phyloP scores from a whole-genome alignment of 2,797 vertebrate genomes.

The Lepus oiostolus region DNA sequence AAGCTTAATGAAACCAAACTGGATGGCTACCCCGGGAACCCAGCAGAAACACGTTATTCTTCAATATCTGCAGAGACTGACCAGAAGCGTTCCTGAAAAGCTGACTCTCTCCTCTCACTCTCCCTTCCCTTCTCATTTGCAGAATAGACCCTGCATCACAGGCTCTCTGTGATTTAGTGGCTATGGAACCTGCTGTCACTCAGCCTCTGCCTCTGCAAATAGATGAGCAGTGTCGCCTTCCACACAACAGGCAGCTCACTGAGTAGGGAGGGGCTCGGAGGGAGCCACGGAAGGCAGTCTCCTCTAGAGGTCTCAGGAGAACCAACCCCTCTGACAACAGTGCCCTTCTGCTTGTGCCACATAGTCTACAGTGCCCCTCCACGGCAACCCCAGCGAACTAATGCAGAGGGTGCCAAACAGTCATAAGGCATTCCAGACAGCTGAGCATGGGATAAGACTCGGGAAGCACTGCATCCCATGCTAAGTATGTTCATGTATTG shows the following conservation, averaged over 20 bases:
- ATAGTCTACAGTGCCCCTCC: background rate
- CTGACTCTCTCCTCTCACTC: background rate
- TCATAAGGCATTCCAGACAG: background rate
- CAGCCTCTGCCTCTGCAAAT: background rate
- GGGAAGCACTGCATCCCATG: background rate
- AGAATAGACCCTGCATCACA: conserved; percentile 29
- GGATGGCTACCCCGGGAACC: background rate
- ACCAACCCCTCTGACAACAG: background rate
- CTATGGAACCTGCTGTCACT: background rate
- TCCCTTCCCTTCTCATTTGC: background rate
- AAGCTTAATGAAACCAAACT: conserved; percentile 47
- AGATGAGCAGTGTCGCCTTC: conserved; percentile 30
- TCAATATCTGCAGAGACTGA: conserved; percentile 34
- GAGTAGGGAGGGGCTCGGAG: background rate
- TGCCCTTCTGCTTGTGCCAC: background rate
- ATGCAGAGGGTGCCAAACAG: background rate
- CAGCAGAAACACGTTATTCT: conserved; percentile 14
- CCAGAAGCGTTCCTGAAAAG: conserved; percentile 47
- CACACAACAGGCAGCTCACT: background rate
- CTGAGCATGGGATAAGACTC: too few relatives aligned
- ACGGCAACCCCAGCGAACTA: background rate
- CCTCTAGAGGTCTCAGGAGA: background rate
- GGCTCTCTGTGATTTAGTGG: background rate
- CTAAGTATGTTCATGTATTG: background rate
- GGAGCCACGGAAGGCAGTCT: background rate